These are phyloP conservation scores for Rhyzopertha dominica DNA, from an alignment of 1,140 invertebrate genomes.

Conservation along the genomic window DNA sequence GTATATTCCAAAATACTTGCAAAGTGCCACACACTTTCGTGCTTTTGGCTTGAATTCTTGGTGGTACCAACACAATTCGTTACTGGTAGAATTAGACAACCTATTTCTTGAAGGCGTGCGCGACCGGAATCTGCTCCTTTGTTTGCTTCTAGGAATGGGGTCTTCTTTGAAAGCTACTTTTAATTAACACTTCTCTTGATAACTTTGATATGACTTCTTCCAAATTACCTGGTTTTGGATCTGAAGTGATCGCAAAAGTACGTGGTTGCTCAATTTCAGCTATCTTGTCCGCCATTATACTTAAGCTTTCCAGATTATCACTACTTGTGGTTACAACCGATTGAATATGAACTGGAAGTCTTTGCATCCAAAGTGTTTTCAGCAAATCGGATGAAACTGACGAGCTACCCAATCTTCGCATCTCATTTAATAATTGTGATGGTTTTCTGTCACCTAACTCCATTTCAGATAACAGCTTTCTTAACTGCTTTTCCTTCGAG, in stretches of 20 bases:
- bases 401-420: conserved; percentile 15
- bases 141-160: neutral
- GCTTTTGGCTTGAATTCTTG: too few relatives aligned
- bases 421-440: conserved; percentile 26
- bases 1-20: too few relatives aligned
- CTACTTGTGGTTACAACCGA: neutral
- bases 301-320: neutral
- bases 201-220: neutral
- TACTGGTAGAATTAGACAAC: too few relatives aligned
- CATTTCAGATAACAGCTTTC: conserved; percentile 30
- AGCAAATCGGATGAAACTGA: conserved; percentile 10
- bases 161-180: neutral
- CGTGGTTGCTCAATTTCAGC: neutral
- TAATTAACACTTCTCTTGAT: neutral
- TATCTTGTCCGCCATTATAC: conserved; percentile 5
- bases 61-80: too few relatives aligned
- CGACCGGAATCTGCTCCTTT: neutral
- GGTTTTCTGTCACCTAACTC: conserved; percentile 31
- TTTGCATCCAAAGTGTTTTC: conserved; percentile 13
- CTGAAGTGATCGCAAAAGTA: neutral
- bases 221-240: neutral
- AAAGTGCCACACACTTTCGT: too few relatives aligned
- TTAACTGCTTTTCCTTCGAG: conserved; percentile 24
- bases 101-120: too few relatives aligned
- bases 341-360: conserved; percentile 12